These are phyloP conservation scores for Psettodes erumei DNA, from an alignment of 2,113 vertebrate genomes.

Conservation along the genomic window DNA sequence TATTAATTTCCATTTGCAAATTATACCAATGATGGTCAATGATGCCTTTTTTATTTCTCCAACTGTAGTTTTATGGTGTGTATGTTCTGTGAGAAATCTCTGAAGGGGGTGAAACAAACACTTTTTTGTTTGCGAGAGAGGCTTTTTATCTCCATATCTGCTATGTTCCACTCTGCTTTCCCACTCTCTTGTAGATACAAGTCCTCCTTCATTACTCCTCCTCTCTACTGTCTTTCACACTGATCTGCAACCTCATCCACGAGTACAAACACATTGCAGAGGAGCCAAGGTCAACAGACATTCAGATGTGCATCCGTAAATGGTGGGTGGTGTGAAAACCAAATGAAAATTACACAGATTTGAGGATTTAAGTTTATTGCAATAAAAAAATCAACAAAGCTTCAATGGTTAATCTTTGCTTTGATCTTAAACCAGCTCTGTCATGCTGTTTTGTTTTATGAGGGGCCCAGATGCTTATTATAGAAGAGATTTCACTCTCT, in stretches of 20 bases:
- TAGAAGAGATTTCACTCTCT: slow-evolving; percentile 32
- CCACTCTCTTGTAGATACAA: neutral
- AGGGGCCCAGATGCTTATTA: slow-evolving; percentile 41
- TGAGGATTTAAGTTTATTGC: slow-evolving; percentile 22
- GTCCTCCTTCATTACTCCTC: slow-evolving; percentile 27
- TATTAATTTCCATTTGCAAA: too few species aligned
- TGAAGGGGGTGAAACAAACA: neutral
- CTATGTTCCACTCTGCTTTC: slow-evolving; percentile 2
- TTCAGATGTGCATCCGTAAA: slow-evolving; percentile 30
- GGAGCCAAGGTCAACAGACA: slow-evolving; percentile 49
- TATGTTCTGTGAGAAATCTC: neutral
- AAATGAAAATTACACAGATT: slow-evolving; percentile 34
- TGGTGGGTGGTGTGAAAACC: slow-evolving; percentile 29
- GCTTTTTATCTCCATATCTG: slow-evolving; percentile 13
- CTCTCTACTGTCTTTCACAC: neutral
- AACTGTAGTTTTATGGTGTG: neutral
- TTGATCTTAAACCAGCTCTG: slow-evolving; percentile 46
- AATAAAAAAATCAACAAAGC: slow-evolving; percentile 43
- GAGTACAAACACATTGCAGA: slow-evolving; percentile 38
- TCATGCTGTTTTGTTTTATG: slow-evolving; percentile 31
- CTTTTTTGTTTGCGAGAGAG: slow-evolving; percentile 2
- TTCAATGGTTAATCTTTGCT: slow-evolving; percentile 50
- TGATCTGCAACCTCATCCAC: slow-evolving; percentile 21
- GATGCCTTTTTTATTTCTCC: neutral
- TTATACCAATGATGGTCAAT: too few species aligned